Percentiles rank a stretch among this genome's conserved stretches.
Conservation (phyloP, 1,140 invertebrate species). For the Trachelipus rathkii region DNA sequence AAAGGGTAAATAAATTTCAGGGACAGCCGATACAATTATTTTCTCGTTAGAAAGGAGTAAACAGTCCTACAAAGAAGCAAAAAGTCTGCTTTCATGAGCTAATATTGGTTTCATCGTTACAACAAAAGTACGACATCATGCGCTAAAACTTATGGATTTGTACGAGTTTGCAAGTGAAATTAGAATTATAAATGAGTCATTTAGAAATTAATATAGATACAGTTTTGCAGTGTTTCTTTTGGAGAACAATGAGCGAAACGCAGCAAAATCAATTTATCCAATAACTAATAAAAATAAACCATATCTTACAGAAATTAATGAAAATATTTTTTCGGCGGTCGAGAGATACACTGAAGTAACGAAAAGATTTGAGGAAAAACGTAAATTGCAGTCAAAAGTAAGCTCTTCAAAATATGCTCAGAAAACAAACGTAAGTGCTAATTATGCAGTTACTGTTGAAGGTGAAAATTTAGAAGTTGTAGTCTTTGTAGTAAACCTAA, state of each 20-base stretch:
- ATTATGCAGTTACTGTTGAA: background rate
- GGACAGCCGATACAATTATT: background rate
- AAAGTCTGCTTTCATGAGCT: background rate
- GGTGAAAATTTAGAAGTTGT: background rate
- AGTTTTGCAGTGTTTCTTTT: slow-evolving; percentile 1
- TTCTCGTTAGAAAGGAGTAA: background rate
- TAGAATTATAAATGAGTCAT: background rate
- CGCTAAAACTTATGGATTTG: background rate
- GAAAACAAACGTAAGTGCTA: background rate
- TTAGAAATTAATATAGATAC: slow-evolving; percentile 20
- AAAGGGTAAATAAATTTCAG: background rate
- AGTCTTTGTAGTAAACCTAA: background rate
- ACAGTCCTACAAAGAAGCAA: slow-evolving; percentile 14
- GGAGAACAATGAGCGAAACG: no score
- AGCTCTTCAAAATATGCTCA: background rate
- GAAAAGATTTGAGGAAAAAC: background rate
- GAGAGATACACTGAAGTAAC: slow-evolving; percentile 3
- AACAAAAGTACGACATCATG: background rate
- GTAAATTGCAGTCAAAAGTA: background rate
- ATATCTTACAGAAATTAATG: background rate
- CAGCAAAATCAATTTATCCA: slow-evolving; percentile 18
- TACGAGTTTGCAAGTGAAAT: background rate
- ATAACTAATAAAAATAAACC: slow-evolving; percentile 18
- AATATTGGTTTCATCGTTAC: background rate
- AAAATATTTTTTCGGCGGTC: slow-evolving; percentile 1